Base-by-base conservation (phyloP, 2,113 vertebrate genomes). In the Tachysurus fulvidraco region DNA sequence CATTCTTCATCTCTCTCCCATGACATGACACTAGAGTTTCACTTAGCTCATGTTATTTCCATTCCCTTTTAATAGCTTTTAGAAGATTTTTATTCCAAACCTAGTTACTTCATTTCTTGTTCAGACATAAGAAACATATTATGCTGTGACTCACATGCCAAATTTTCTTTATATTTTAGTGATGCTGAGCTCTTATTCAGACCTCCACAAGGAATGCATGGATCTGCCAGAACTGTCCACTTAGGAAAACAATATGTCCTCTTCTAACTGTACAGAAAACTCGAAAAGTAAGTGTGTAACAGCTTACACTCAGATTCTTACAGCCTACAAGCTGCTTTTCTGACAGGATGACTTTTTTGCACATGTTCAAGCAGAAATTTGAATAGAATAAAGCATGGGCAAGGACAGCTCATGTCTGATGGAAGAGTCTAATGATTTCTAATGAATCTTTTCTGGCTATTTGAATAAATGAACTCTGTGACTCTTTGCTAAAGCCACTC, bases 181-280 rank as follows among this genome's bases (percentile, higher is more conserved):
- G 17, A 65, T 30, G 52, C 54, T 81, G 46, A 65, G 46, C 59
- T 36, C 10, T 57, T 46, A 57, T 44, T 85, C 74, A 36, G 59
- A 78, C 44, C 10, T 44, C 0, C 54, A 59, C 55, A 36, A 41
- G 59, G 41, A 62, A 60, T 60, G n/a, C 23, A 23, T 36, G 17
- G 54, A 82, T 55, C 28, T 60, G 8, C 10, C 16, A 17, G 17
- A n/a, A 23, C 19, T 12, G 21, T 67, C 76, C 30, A 60, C 36
- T 73, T 50, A 59, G n/a, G 17, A 30, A 44, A 36, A 65, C 30
- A 80, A 78, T 17, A 85, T 86, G 84, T 14, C 13, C n/a, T 12
- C 0, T 59, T 0, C 4, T 73, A 86, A 80, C 46, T 73, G 11
- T 21, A 69, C 57, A 30, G 23, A 1, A 8, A 1, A 2, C 44